Percentiles rank a stretch among this genome's conserved stretches.
phyloP scores from a whole-genome alignment of 2,113 vertebrate genomes.

The Glareola pratincola region DNA sequence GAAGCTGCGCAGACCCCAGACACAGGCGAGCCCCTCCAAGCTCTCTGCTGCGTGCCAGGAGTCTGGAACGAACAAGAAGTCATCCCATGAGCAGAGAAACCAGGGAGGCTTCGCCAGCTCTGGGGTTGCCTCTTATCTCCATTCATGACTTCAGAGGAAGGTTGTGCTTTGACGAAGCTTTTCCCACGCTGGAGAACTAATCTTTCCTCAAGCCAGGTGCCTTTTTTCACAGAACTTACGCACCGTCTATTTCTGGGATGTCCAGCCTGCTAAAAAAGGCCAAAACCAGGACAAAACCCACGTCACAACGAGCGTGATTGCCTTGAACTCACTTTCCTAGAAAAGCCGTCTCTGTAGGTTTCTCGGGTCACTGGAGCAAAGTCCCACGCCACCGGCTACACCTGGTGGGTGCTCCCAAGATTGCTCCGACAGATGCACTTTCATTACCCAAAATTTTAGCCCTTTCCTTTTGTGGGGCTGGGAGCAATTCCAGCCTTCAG shows the following conservation, averaged over 20 bases:
- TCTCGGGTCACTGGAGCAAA: slow-evolving; percentile 18
- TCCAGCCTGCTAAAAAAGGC: not conserved
- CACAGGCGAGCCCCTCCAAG: fast-evolving
- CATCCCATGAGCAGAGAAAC: not conserved
- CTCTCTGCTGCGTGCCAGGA: not conserved
- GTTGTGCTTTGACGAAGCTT: not conserved
- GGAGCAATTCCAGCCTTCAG: not conserved
- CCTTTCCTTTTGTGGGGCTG: not conserved
- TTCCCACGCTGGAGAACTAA: not conserved
- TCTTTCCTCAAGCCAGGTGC: not conserved
- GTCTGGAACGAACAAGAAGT: not conserved
- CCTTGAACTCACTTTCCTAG: not conserved
- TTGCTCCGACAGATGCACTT: not conserved
- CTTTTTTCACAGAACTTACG: not conserved
- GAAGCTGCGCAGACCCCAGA: not conserved
- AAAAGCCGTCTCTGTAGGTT: not conserved
- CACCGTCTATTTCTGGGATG: not conserved
- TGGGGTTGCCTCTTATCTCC: not conserved
- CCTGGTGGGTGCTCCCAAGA: not conserved
- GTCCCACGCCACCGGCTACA: not conserved
- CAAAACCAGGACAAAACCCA: not conserved
- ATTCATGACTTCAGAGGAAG: not conserved
- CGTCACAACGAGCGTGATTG: not conserved
- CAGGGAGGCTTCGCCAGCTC: not conserved
- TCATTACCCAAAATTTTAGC: not conserved